Percentiles rank a stretch among this genome's conserved stretches.
These are phyloP conservation scores for Enteromius mattozi DNA, from an alignment of 2,797 vertebrate species.

Conservation along the genomic window DNA sequence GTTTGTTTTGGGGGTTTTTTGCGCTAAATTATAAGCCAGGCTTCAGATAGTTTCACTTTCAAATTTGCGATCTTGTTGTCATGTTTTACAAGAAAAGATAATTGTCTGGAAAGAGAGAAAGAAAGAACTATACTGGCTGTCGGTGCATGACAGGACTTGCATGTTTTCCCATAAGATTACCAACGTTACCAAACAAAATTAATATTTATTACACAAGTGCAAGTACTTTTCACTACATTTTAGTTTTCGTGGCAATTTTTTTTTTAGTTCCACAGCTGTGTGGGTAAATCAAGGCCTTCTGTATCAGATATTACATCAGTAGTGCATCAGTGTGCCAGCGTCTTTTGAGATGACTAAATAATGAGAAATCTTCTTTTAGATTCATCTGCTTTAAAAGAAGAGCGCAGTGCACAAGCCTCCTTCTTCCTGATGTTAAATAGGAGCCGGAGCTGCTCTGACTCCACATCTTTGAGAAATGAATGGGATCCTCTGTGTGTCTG, in stretches of 20 bases:
- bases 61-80: not conserved
- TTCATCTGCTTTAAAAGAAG: not conserved
- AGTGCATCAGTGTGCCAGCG: not conserved
- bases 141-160: too few species aligned
- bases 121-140: too few species aligned
- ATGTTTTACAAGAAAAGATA: not conserved
- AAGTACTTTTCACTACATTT: not conserved
- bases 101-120: too few species aligned
- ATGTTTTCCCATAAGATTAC: too few species aligned
- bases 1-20: too few species aligned
- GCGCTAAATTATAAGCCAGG: too few species aligned
- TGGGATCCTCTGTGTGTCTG: slow-evolving; percentile 70
- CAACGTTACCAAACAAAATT: too few species aligned
- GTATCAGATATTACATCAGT: not conserved
- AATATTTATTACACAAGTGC: not conserved
- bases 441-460: slow-evolving; percentile 59
- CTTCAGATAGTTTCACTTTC: not conserved
- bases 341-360: slow-evolving; percentile 11
- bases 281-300: not conserved
- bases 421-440: slow-evolving; percentile 55
- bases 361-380: not conserved
- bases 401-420: slow-evolving; percentile 1
- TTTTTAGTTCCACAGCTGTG: not conserved
- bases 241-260: not conserved
- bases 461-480: slow-evolving; percentile 69